Base-by-base conservation (phyloP, 2,113 vertebrate species). In the Strigops habroptila region DNA sequence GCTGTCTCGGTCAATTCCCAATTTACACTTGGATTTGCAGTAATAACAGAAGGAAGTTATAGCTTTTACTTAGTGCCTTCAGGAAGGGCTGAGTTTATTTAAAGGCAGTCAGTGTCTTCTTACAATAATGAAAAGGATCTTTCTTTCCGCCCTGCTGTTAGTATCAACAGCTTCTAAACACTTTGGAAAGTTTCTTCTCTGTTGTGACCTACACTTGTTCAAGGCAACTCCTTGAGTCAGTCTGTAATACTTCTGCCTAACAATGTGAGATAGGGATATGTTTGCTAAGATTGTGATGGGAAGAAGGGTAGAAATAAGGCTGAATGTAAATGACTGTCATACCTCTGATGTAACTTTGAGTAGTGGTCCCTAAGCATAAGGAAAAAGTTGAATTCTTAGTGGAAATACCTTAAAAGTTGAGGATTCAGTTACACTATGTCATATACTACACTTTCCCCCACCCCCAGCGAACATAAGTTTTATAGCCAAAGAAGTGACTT, bases 361-460 rank as follows among this genome's bases (percentile, higher is more conserved):
- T 39, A 62, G 28, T 24, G 4, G 9, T 43, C 35, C 33, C 43
- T 22, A 9, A 71, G 60, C 13, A 9, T 0, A 16, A 3, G 18
- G 19, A 33, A 91, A 37, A 87, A 51, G 12, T 14, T 10, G 37
- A 88, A 59, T 64, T 93, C 24, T 75, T 39, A 31, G 5, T 13
- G 14, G 14, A 88, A 80, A 81, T 51, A 31, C 3, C 31, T 85
- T 46, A 33, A 25, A 67, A 91, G 16, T 28, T n/a, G 33, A 86
- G 13, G 33, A 78, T 12, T 67, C 11, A 1, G 16, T 59, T 70
- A 46, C 46, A 31, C 10, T 55, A 8, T 28, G 21, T 15, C 37
- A 35, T 11, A n/a, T 16, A 24, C n/a, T 28, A 37, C 5, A 22
- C 6, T 57, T 23, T 49, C n/a, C 0, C 0, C 23, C 55, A 17